Percentiles rank a stretch among this genome's conserved stretches.
phyloP scores from a whole-genome alignment of 2,797 vertebrate genomes.

The Gymnothorax reevesii region DNA sequence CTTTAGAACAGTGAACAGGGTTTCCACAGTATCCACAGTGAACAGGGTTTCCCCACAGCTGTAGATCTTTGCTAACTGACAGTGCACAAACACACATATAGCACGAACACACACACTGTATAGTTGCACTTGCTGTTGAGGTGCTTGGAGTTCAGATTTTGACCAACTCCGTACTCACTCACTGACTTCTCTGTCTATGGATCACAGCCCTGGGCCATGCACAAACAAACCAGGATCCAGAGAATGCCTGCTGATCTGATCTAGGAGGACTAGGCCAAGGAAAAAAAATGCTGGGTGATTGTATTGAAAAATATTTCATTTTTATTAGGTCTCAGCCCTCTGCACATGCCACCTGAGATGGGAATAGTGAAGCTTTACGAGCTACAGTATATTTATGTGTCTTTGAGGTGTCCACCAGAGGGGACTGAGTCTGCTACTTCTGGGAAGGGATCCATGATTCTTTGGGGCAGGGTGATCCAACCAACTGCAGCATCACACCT shows the following conservation, averaged over 20 bases:
- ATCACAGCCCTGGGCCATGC: not conserved
- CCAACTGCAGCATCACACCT: not conserved
- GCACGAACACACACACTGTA: not conserved
- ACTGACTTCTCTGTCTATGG: not conserved
- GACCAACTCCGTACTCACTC: no score
- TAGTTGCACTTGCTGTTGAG: not conserved
- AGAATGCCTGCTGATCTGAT: not conserved
- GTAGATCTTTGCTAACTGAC: not conserved
- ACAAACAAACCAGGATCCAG: not conserved
- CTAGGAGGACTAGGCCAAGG: not conserved
- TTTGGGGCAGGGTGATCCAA: not conserved
- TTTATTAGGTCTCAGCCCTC: not conserved
- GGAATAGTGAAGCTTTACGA: not conserved
- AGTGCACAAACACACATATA: not conserved
- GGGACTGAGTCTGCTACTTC: not conserved
- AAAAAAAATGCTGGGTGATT: not conserved
- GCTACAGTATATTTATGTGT: not conserved
- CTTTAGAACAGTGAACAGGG: not conserved
- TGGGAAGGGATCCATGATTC: not conserved
- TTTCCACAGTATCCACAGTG: not conserved
- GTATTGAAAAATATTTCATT: not conserved
- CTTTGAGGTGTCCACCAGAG: not conserved
- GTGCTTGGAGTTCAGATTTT: not conserved
- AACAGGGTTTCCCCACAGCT: not conserved
- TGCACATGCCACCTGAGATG: not conserved